These are phyloP conservation scores for Pelobates fuscus DNA, from an alignment of 2,113 vertebrate genomes.

Conservation along the genomic window DNA sequence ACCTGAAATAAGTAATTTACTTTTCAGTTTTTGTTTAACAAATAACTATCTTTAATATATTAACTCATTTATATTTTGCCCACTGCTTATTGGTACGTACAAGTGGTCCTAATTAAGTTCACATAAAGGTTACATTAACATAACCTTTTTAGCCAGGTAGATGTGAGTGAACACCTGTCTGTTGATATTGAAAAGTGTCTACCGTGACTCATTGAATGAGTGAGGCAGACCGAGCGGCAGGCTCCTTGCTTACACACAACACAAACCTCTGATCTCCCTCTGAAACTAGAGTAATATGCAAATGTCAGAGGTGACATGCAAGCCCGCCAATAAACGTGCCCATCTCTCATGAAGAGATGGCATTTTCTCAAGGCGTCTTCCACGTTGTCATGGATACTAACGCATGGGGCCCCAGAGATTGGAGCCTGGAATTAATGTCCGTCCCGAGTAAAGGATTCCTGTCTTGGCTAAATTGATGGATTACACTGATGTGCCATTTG, in stretches of 20 bases:
- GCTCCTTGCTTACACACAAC: not conserved
- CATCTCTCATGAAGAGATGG: conserved; percentile 77
- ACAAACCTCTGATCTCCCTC: conserved; percentile 32
- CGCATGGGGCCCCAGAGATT: conserved; percentile 92
- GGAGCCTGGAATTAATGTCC: conserved; percentile 90
- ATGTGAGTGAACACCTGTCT: not conserved
- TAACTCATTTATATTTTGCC: too few relatives aligned
- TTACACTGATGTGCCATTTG: conserved; percentile 98
- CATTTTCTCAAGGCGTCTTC: conserved; percentile 78
- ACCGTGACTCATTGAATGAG: not conserved
- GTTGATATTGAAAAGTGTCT: not conserved
- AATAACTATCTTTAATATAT: too few relatives aligned
- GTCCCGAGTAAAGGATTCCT: conserved; percentile 97
- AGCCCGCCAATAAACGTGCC: conserved; percentile 66
- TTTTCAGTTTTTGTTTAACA: too few relatives aligned
- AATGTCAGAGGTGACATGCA: conserved; percentile 78
- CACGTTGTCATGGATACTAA: conserved; percentile 92
- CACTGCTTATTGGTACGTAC: not conserved
- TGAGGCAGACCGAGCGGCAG: not conserved
- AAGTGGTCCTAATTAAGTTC: not conserved
- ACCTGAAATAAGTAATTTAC: too few relatives aligned
- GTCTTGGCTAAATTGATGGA: conserved; percentile 93
- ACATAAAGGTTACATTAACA: not conserved
- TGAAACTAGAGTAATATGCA: conserved; percentile 26
- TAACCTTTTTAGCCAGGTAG: not conserved